phyloP scores from a whole-genome alignment of 1,140 invertebrate genomes.

The Cotesia typhae region DNA sequence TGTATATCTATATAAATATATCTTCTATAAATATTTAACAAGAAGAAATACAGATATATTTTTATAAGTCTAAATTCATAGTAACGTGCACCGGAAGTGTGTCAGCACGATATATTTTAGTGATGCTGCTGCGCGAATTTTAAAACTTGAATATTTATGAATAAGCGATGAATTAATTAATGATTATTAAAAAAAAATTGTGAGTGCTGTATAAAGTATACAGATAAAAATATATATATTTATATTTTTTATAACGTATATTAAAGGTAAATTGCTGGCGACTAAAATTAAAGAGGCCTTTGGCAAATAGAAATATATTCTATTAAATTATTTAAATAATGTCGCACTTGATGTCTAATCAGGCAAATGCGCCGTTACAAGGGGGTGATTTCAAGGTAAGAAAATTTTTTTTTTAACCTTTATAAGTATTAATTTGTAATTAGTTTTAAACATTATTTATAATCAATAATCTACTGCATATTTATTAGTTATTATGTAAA shows the following conservation, averaged over 20 bases:
- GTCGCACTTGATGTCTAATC: slow-evolving; percentile 55
- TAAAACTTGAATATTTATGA: slow-evolving; percentile 8
- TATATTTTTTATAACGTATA: neutral
- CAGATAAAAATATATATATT: no score
- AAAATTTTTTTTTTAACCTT: slow-evolving; percentile 33
- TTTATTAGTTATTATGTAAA: no score
- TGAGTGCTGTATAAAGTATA: no score
- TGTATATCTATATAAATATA: slow-evolving; percentile 2
- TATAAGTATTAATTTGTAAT: slow-evolving; percentile 16
- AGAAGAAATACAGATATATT: slow-evolving; percentile 15
- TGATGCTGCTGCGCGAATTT: slow-evolving; percentile 2
- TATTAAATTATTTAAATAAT: slow-evolving; percentile 41
- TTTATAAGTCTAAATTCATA: neutral
- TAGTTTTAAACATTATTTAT: neutral
- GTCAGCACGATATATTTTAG: slow-evolving; percentile 16
- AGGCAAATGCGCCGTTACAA: slow-evolving; percentile 50
- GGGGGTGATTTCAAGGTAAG: slow-evolving; percentile 59
- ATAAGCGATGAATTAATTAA: neutral
- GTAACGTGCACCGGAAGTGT: slow-evolving; percentile 19
- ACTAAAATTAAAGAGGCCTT: slow-evolving; percentile 16
- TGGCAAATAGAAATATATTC: neutral
- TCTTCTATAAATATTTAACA: neutral
- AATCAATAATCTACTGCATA: no score
- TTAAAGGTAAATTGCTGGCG: neutral
- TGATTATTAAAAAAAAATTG: neutral